A percentile compares a stretch with the other conserved stretches of the same genome.
Evolutionary conservation across 2,113 vertebrate genomes (phyloP).

Genomic region (Ifrita kowaldi): DNA sequence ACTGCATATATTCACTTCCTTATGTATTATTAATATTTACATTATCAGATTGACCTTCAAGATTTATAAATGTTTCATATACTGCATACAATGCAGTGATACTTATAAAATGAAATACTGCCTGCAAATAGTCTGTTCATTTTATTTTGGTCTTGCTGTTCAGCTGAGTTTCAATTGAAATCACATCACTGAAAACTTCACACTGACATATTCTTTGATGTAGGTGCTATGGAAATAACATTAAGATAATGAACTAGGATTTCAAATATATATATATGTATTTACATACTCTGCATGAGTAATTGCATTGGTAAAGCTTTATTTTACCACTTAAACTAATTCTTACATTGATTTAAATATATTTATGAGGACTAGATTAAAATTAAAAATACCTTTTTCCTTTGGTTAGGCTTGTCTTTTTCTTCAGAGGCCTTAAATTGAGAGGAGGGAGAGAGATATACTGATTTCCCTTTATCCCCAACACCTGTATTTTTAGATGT

Average conservation of each 20-base stretch:
- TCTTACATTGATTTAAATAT: slow-evolving; percentile 49
- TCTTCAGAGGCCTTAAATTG: slow-evolving; percentile 9
- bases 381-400: slow-evolving; percentile 58
- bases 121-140: slow-evolving; percentile 80
- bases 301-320: slow-evolving; percentile 57
- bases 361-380: slow-evolving; percentile 64
- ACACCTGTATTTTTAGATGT: slow-evolving; percentile 10
- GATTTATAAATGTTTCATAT: slow-evolving; percentile 93
- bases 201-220: slow-evolving; percentile 73
- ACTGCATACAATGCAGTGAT: slow-evolving; percentile 82
- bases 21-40: slow-evolving; percentile 99
- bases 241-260: slow-evolving; percentile 74
- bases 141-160: slow-evolving; percentile 77
- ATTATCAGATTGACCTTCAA: slow-evolving; percentile 99
- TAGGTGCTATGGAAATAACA: slow-evolving; percentile 71
- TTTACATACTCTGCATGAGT: slow-evolving; percentile 53
- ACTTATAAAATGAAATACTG: slow-evolving; percentile 82
- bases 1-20: slow-evolving; percentile 82
- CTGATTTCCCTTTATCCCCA: background rate
- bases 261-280: slow-evolving; percentile 55
- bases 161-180: slow-evolving; percentile 73
- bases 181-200: slow-evolving; percentile 72
- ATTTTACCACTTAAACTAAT: slow-evolving; percentile 58
- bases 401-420: slow-evolving; percentile 48
- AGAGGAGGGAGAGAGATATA: background rate